These are phyloP conservation scores for Cyclophora punctaria DNA, from an alignment of 2,888 invertebrate genomes.

Conservation along the genomic window DNA sequence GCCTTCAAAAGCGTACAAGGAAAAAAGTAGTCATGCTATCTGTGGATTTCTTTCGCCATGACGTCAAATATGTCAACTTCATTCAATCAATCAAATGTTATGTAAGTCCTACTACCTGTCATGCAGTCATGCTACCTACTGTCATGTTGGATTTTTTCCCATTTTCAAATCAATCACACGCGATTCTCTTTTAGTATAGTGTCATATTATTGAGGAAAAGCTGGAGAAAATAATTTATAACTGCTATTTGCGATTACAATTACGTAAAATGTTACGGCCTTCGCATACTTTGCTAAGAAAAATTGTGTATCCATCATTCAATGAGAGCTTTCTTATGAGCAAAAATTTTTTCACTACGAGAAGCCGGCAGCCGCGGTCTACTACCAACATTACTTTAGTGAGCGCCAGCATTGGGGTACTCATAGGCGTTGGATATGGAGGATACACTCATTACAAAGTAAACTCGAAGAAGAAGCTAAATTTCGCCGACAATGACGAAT, in stretches of 20 bases:
- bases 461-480: constrained; percentile 43
- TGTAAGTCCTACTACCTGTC: no score
- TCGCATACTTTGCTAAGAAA: constrained; percentile 48
- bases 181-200: no score
- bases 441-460: constrained; percentile 67
- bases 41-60: no score
- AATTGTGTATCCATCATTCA: constrained; percentile 42
- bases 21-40: no score
- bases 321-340: constrained; percentile 39
- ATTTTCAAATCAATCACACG: no score
- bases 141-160: no score
- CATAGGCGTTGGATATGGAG: constrained; percentile 72
- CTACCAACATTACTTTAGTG: constrained; percentile 69
- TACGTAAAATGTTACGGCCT: constrained; percentile 56
- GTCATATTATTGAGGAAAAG: no score
- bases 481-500: constrained; percentile 52
- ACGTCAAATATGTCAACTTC: no score
- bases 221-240: no score
- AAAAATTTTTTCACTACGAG: constrained; percentile 50
- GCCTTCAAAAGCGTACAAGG: no score
- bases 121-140: no score
- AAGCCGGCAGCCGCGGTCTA: constrained; percentile 50
- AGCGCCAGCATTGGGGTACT: constrained; percentile 76
- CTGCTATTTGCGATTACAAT: not conserved
- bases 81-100: no score